Evolutionary conservation across 2,797 vertebrate genomes (phyloP), one percentile per base, ranked within the genome.

Genomic region (Remorina albescens): DNA sequence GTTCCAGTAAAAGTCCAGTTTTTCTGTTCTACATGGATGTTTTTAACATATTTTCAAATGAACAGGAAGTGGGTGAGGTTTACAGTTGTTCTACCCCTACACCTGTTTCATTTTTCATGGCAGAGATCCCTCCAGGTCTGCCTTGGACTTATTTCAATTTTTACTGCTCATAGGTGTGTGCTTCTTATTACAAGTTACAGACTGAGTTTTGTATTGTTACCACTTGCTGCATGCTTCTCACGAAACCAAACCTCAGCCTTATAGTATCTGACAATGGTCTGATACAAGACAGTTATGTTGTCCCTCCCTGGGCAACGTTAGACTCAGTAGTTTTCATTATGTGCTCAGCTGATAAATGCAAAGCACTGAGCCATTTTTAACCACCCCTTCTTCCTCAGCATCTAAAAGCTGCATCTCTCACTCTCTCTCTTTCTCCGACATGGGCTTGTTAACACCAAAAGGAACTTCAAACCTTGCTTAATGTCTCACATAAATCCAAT

Each of bases 401-500:
- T 67, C 62, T 79, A 54, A 70, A 81, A 57, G 58, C 81, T 54
- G 26, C 49, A 63, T 51, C 74, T 61, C 53, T 63, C 1, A 30
- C 47, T 26, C 28, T 60, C 49, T 64, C 19, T 47, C 21, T 39
- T 6, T 34, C 50, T 78, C 71, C 79, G 76, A 83, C 86, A 86
- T 42, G 57, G 64, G 67, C 67, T 78, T 78, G 71, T 89, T 82
- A 88, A 56, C 79, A 74, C 78, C 76, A 85, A 89, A 86, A 76
- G 36, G 67, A 81, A 80, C 61, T 76, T 85, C 76, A 88, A 88
- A 83, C 74, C 82, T 88, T 84, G 74, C 82, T 67, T 86, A 90
- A 91, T 86, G 86, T 80, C 76, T 81, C 76, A 56, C 61, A 80
- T 81, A 80, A 87, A 89, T 85, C 78, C 83, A 82, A 78, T 76